Evolutionary conservation across 2,797 vertebrate genomes (phyloP).

Genomic region (Myotis pilosus): DNA sequence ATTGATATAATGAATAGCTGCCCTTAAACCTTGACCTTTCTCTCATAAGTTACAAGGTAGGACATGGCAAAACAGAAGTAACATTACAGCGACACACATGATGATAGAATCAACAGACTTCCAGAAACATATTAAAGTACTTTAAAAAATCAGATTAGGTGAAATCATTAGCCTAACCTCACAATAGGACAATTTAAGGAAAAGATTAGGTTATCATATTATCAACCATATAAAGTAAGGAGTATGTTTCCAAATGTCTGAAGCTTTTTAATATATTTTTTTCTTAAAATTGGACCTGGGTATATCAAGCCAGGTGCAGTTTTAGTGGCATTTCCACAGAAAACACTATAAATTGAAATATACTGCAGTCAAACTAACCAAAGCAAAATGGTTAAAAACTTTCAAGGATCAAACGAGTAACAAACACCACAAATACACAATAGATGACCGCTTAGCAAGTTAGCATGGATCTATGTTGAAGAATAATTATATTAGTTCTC

Average conservation of each 20-base stretch:
- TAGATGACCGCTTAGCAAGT: neutral
- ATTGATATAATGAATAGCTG: neutral
- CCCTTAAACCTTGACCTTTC: constrained; percentile 21
- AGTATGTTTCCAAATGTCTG: neutral
- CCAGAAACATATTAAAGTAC: neutral
- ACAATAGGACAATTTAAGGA: neutral
- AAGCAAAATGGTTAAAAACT: neutral
- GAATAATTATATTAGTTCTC: neutral
- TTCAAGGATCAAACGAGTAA: neutral
- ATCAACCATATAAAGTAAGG: neutral
- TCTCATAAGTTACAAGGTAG: neutral
- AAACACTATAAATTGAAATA: neutral
- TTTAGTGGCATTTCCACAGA: neutral
- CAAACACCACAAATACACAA: neutral
- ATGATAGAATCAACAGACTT: neutral
- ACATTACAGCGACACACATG: neutral
- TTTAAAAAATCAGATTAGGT: neutral
- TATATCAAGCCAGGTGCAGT: neutral
- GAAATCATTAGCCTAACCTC: neutral
- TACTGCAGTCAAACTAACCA: neutral
- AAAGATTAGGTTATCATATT: neutral
- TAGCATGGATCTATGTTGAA: neutral
- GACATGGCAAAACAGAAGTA: neutral
- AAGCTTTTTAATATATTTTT: neutral
- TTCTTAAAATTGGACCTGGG: neutral